These are phyloP conservation scores for Acheta domesticus DNA, from an alignment of 2,888 invertebrate species.

Conservation along the genomic window DNA sequence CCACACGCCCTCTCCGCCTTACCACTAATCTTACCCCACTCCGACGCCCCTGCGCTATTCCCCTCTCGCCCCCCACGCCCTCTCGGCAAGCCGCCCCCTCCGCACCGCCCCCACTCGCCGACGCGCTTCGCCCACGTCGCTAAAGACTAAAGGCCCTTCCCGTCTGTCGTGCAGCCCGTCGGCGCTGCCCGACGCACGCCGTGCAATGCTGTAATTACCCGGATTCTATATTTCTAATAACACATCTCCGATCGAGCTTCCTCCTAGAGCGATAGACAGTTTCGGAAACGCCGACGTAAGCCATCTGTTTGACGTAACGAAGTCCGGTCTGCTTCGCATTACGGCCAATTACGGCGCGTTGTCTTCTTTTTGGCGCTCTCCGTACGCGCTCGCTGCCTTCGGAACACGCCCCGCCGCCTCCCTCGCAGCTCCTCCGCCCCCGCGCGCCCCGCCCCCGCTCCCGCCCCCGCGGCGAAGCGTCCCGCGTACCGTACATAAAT, in stretches of 20 bases:
- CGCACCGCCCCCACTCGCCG: too few relatives aligned
- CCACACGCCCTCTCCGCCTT: neutral
- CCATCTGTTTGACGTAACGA: slow-evolving; percentile 7
- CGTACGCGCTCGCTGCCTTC: neutral
- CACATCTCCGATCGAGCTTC: neutral
- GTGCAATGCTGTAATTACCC: neutral
- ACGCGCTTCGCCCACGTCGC: too few relatives aligned
- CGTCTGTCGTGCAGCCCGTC: too few relatives aligned
- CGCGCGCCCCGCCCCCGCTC: neutral
- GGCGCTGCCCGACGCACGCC: too few relatives aligned
- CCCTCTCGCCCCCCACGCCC: neutral
- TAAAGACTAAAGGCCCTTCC: too few relatives aligned
- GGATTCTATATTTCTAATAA: slow-evolving; percentile 3
- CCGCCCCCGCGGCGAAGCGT: neutral
- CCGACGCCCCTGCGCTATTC: too few relatives aligned
- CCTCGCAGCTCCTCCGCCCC: neutral
- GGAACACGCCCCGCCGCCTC: neutral
- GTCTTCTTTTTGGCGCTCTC: neutral
- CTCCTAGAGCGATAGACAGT: neutral
- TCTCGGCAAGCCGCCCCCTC: too few relatives aligned
- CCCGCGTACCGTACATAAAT: neutral
- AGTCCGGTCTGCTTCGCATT: neutral
- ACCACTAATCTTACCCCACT: neutral
- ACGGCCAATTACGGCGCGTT: neutral
- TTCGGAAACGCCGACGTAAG: neutral